Percentiles rank a stretch among this genome's conserved stretches.
phyloP scores from a whole-genome alignment of 1,140 invertebrate genomes.

The Drosophila aff. region DNA sequence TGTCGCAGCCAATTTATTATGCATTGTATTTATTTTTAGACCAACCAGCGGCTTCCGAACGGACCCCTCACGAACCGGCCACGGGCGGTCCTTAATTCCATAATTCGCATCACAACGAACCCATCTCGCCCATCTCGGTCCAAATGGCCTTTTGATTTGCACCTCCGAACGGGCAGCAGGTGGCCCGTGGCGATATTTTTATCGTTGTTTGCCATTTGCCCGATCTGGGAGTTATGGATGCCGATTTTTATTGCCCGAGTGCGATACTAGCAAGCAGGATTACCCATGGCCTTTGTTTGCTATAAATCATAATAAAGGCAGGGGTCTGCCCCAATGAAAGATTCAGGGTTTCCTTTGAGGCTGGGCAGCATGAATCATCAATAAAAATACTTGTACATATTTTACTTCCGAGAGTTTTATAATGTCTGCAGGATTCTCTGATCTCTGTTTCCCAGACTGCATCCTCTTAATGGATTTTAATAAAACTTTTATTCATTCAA shows the following conservation, averaged over 20 bases:
- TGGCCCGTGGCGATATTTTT: constrained; percentile 39
- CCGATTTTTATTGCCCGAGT: constrained; percentile 1
- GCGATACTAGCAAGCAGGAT: constrained; percentile 27
- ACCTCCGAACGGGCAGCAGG: constrained; percentile 49
- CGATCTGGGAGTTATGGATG: constrained; percentile 7
- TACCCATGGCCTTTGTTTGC: constrained; percentile 13
- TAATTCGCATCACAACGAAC: constrained; percentile 28
- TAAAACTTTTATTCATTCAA: constrained; percentile 12
- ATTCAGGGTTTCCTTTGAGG: constrained; percentile 12
- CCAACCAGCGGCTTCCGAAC: constrained; percentile 21
- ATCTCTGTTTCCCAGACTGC: background rate
- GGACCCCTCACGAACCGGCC: constrained; percentile 47
- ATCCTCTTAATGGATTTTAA: background rate
- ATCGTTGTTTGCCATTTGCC: constrained; percentile 23
- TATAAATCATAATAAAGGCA: constrained; percentile 25
- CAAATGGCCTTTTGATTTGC: constrained; percentile 53
- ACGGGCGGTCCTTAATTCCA: constrained; percentile 25
- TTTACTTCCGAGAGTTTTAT: background rate
- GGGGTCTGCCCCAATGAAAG: constrained; percentile 12
- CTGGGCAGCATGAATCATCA: background rate
- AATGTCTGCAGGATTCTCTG: background rate
- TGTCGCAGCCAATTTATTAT: constrained; percentile 46
- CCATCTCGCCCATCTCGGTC: constrained; percentile 2
- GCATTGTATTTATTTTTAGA: constrained; percentile 32
- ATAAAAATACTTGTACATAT: background rate